Evolutionary conservation across 2,113 vertebrate genomes (phyloP).

Genomic region (Chaetura pelagica): DNA sequence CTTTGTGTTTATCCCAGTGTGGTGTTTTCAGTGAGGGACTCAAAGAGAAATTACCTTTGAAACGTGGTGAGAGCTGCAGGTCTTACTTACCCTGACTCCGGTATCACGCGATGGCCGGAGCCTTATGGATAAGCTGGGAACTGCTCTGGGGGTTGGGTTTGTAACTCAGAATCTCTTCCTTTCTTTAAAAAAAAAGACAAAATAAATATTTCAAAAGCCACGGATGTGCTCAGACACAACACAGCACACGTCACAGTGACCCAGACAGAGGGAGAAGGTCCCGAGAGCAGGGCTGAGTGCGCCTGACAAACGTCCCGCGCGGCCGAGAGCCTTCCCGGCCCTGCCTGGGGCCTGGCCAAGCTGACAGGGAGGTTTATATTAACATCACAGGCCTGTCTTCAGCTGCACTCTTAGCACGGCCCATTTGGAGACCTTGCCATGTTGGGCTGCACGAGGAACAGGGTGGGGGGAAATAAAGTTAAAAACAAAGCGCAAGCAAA

Average conservation of each 20-base stretch:
- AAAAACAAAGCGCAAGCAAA: not conserved
- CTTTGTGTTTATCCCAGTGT: not conserved
- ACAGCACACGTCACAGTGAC: not conserved
- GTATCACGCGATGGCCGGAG: accelerated
- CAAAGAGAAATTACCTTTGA: not conserved
- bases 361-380: not conserved
- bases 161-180: accelerated
- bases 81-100: not conserved
- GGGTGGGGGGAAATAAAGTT: accelerated
- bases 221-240: not conserved
- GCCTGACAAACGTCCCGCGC: not conserved
- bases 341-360: not conserved
- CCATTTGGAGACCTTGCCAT: not conserved
- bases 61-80: not conserved
- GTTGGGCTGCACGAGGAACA: not conserved
- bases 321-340: not conserved
- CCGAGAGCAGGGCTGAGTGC: not conserved
- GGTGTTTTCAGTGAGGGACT: not conserved
- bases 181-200: no score
- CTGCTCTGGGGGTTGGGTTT: not conserved
- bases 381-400: not conserved
- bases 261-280: not conserved
- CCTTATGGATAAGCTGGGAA: accelerated
- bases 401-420: not conserved
- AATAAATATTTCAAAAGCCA: not conserved